phyloP scores from a whole-genome alignment of 2,113 vertebrate species.

The Rhinichthys klamathensis region DNA sequence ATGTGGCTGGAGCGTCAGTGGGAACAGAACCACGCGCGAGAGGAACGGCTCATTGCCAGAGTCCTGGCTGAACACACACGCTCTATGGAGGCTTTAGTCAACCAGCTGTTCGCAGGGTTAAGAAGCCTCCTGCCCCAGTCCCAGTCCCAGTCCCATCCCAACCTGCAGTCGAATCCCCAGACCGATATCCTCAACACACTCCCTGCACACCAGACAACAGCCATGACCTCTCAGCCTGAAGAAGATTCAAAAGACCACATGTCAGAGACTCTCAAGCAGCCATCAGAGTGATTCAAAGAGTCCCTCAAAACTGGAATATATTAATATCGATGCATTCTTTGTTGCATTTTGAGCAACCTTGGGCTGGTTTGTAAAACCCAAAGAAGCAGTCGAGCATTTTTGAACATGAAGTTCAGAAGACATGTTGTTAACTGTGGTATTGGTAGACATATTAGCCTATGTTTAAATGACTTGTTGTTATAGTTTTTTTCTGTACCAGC shows the following conservation, averaged over 20 bases:
- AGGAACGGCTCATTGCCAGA: constrained; percentile 16
- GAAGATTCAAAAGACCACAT: not conserved
- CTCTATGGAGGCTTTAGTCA: constrained; percentile 28
- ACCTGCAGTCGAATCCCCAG: not conserved
- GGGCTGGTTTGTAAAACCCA: too few species aligned
- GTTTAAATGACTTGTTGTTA: not conserved
- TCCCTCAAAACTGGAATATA: not conserved
- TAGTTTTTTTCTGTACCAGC: not conserved
- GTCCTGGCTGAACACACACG: constrained; percentile 26
- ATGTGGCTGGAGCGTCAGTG: constrained; percentile 19
- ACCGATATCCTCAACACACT: too few species aligned
- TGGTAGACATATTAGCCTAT: not conserved
- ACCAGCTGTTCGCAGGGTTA: constrained; percentile 26
- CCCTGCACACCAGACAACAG: not conserved
- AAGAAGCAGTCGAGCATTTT: too few species aligned
- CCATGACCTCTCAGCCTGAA: not conserved
- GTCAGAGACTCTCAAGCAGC: not conserved
- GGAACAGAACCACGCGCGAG: constrained; percentile 19
- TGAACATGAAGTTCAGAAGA: too few species aligned
- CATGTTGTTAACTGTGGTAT: too few species aligned
- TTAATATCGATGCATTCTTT: too few species aligned
- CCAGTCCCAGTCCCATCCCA: not conserved
- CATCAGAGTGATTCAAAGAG: not conserved
- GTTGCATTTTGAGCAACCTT: too few species aligned
- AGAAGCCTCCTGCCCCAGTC: constrained; percentile 29